phyloP scores from a whole-genome alignment of 2,113 vertebrate genomes.

The Emberiza fucata region DNA sequence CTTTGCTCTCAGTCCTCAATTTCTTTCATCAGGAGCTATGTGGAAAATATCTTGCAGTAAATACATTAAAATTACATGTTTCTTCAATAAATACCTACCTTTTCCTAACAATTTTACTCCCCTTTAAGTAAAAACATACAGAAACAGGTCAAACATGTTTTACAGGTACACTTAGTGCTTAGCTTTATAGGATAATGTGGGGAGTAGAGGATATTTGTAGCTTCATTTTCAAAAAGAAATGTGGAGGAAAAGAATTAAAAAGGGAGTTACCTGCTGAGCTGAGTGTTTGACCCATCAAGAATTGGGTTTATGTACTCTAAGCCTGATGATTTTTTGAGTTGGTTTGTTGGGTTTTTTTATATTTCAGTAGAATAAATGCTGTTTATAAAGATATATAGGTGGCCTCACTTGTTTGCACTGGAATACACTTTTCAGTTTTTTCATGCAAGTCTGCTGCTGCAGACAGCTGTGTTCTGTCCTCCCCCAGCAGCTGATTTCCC shows the following conservation, averaged over 20 bases:
- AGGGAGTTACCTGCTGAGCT: not conserved
- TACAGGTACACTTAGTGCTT: not conserved
- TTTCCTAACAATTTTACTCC: not conserved
- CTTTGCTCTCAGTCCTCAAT: not conserved
- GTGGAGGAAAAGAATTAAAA: not conserved
- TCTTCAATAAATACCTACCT: not conserved
- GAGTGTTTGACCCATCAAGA: not conserved
- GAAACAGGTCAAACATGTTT: not conserved
- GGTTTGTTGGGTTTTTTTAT: not conserved
- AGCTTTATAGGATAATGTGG: not conserved
- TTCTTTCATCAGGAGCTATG: not conserved
- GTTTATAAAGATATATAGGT: not conserved
- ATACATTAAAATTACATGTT: not conserved
- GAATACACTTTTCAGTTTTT: not conserved
- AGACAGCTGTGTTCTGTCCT: not conserved
- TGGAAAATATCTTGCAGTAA: not conserved
- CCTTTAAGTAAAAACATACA: not conserved
- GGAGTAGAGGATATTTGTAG: not conserved
- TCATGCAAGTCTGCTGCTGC: not conserved
- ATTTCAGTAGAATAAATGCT: not conserved
- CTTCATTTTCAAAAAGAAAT: not conserved
- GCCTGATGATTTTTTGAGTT: not conserved
- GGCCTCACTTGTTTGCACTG: not conserved
- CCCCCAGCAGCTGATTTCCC: not conserved
- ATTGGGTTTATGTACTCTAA: not conserved